Evolutionary conservation across 2,888 invertebrate species (phyloP), one percentile per base, ranked within the genome.

Genomic region (Trisateles emortualis): DNA sequence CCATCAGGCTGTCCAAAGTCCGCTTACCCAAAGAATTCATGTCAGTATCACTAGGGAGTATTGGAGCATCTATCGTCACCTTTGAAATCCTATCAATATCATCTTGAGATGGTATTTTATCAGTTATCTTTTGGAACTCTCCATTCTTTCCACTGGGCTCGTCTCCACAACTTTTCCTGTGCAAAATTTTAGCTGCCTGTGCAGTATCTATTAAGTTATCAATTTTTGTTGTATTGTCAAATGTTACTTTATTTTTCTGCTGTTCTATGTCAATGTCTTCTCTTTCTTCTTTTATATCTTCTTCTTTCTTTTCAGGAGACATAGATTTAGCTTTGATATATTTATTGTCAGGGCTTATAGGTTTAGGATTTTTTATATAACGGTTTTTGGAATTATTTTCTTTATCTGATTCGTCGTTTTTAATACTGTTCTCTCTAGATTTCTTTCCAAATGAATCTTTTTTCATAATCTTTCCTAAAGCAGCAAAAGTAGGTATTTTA

Each of bases 61-160:
- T 95, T 2, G 97, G 97, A 0, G 97, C 96, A 80, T 96, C 96
- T 11, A 95, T 95, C 0, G 97, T 97, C n/a, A 97, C 96, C 83
- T 96, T 96, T n/a, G 96, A 96, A 78, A 98, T 97, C 69, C 97
- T 94, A 82, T 97, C 97, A 53, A 97, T 96, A 79, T 97, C 97
- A 74, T 97, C 97, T 80, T 96, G 96, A n/a, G 96, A 96, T 0
- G 96, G 96, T 10, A 95, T 93, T 45, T 90, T 92, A 0, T 92
- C 92, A 0, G 87, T 76, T 10, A 91, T 90, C 74, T 83, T 87
- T 13, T 76, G 70, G 19, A 84, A 79, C 0, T 90, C 90, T 4
- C 55, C 54, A 43, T 16, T 88, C 30, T 83, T 85, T 0, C 78
- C 54, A 57, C 69, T 85, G 0, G 92, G 92, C 52, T 93, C 93